Evolutionary conservation across 2,888 invertebrate species (phyloP).

Genomic region (Scaptomyza reducta): DNA sequence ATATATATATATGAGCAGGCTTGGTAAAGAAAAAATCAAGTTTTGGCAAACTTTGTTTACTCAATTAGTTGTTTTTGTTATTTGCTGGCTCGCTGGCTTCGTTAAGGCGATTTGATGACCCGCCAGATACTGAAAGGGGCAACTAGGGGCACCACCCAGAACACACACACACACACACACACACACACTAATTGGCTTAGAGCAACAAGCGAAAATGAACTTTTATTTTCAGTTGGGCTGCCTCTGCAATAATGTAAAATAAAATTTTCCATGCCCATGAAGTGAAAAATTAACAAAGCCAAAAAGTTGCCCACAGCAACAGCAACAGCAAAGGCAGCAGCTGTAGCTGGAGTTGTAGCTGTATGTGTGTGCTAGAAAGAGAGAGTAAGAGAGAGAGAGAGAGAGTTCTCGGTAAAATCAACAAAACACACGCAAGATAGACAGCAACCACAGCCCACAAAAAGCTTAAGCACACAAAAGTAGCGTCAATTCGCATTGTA

Average conservation of each 20-base stretch:
- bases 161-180: background rate
- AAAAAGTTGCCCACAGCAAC: conserved; percentile 61
- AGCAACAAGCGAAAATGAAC: conserved; percentile 80
- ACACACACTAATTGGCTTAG: conserved; percentile 74
- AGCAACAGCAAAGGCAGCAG: conserved; percentile 34
- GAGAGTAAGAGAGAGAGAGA: background rate
- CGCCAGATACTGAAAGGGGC: conserved; percentile 19
- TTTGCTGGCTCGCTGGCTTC: conserved; percentile 71
- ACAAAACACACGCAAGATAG: conserved; percentile 74
- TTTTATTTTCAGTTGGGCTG: conserved; percentile 68
- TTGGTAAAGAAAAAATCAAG: conserved; percentile 45
- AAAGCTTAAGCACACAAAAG: conserved; percentile 43
- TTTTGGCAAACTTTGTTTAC: conserved; percentile 70
- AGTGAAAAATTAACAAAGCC: conserved; percentile 69
- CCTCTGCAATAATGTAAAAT: conserved; percentile 68
- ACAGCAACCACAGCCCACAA: conserved; percentile 37
- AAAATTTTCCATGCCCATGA: conserved; percentile 65
- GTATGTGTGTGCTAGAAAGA: background rate
- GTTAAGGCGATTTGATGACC: conserved; percentile 58
- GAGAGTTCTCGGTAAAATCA: conserved; percentile 71
- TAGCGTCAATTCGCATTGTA: conserved; percentile 40
- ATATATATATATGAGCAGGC: conserved; percentile 17
- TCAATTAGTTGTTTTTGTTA: conserved; percentile 75
- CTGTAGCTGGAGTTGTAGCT: background rate
- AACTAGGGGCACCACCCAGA: conserved; percentile 26